Base-by-base conservation (phyloP, 2,113 vertebrate species). In the Glareola pratincola region DNA sequence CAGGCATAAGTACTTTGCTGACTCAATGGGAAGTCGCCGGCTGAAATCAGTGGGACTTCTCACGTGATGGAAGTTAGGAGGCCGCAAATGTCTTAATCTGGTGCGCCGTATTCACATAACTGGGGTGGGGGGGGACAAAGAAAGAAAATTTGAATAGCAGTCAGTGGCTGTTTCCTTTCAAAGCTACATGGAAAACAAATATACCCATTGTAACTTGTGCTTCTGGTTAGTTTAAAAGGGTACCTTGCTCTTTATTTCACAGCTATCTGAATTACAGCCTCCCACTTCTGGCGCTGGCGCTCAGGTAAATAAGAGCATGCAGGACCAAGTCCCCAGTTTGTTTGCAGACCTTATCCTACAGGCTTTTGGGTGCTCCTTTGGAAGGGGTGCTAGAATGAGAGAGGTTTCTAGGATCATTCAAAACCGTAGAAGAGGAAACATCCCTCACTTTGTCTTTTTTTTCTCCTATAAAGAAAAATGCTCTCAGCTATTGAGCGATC, bases 11-110 rank as follows among this genome's bases (percentile, higher is more conserved):
- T 3, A 50, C 74, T 94, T 71, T 88, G 94, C 95, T 96, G 95
- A 94, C 92, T 94, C 93, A 85, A 39, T 87, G 82, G 96, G 95
- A 96, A 96, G 87, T 72, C 12, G 3, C 93, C n/a, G 80, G 60
- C 92, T 89, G 83, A 78, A 97, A 67, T 81, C 83, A 48, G 86
- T 68, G 64, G 73, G 85, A 53, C 73, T 94, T 89, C 76, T 91
- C 95, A 84, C 85, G 9, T 64, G 76, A 63, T 53, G 45, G 50
- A 92, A 72, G 79, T 84, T 93, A 22, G 47, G 51, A 26, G 4
- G 48, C 73, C 87, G 91, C 57, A 93, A 94, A 80, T 23, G 47
- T 71, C 90, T 71, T 86, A 57, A 71, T 90, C 60, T 86, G 77
- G 30, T n/a, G 56, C 27, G 12, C 48, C 24, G 15, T 30, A 17